These are phyloP conservation scores for Rosalia funebris DNA, from an alignment of 2,888 invertebrate species.

Conservation along the genomic window DNA sequence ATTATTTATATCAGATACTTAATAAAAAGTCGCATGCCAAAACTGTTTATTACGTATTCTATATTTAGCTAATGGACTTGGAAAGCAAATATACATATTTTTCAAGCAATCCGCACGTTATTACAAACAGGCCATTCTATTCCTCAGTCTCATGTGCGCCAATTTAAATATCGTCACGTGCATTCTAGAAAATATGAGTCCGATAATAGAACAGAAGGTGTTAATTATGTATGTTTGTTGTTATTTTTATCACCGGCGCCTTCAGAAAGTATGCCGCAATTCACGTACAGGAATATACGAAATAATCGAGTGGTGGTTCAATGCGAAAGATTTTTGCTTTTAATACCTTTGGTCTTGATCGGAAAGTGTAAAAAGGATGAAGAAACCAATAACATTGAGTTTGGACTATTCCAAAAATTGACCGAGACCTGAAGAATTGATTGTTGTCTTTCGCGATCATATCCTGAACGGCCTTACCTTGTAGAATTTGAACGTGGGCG, in stretches of 20 bases:
- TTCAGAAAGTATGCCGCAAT: too few species aligned
- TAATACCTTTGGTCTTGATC: too few species aligned
- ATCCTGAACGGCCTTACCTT: too few species aligned
- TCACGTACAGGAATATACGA: too few species aligned
- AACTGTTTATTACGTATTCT: background rate
- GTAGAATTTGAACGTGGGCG: constrained; percentile 95
- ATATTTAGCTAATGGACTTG: constrained; percentile 10
- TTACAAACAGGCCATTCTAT: background rate
- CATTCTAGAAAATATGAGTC: background rate
- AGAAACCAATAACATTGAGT: too few species aligned
- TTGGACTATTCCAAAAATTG: too few species aligned
- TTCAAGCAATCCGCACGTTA: background rate
- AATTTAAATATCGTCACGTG: background rate
- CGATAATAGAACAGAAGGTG: background rate
- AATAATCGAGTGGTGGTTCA: too few species aligned
- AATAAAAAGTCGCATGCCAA: background rate
- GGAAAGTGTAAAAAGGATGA: too few species aligned
- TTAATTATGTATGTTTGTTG: background rate
- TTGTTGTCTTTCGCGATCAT: too few species aligned
- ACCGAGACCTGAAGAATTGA: too few species aligned
- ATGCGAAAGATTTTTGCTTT: too few species aligned
- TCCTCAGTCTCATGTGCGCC: too few species aligned
- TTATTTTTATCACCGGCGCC: background rate
- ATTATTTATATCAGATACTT: background rate
- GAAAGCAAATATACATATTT: background rate